phyloP scores from a whole-genome alignment of 2,113 vertebrate genomes.

The Oenanthe melanoleuca region DNA sequence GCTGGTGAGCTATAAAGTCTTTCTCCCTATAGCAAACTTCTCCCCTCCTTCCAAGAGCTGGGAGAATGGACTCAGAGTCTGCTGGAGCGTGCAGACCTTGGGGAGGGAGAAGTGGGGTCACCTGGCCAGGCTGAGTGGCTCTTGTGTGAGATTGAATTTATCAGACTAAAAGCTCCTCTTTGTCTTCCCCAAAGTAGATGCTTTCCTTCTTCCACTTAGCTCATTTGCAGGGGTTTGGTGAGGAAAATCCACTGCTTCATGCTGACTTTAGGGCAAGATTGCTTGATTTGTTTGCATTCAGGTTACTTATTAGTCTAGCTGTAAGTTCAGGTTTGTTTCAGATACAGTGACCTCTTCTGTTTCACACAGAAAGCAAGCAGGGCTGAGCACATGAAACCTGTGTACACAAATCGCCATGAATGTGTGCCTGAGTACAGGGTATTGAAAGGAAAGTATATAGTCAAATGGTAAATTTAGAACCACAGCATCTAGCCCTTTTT shows the following conservation, averaged over 20 bases:
- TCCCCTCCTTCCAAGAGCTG: background rate
- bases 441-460: background rate
- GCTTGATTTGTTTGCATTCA: background rate
- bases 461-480: background rate
- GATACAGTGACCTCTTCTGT: conserved; percentile 3
- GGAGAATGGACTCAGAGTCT: background rate
- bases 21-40: background rate
- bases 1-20: conserved; percentile 31
- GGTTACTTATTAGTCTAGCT: background rate
- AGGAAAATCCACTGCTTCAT: background rate
- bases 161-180: background rate
- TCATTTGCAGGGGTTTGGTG: background rate
- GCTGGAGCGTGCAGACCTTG: rapidly evolving
- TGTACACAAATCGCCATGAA: background rate
- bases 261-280: background rate
- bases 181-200: background rate
- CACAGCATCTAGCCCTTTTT: background rate
- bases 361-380: background rate
- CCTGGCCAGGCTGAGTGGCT: background rate
- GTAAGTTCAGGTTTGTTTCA: conserved; percentile 23
- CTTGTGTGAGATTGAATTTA: background rate
- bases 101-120: background rate
- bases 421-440: background rate
- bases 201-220: background rate
- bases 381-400: background rate